Conservation (phyloP, 2,797 vertebrate species). For the Menidia menidia region DNA sequence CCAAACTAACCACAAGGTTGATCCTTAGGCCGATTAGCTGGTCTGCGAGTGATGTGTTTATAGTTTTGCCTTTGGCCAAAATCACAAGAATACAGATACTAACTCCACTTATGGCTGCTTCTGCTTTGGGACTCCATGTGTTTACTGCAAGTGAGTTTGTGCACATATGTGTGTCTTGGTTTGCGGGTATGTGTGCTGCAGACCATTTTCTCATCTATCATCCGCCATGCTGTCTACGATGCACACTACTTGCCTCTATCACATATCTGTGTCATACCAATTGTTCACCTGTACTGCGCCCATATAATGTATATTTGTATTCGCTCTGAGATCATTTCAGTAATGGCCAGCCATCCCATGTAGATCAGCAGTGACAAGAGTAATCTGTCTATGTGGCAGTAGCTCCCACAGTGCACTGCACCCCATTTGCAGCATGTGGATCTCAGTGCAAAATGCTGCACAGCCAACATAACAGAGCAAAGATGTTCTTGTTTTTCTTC, state of each 20-base stretch:
- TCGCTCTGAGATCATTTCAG: conserved; percentile 64
- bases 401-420: conserved; percentile 57
- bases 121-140: conserved; percentile 57
- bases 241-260: conserved; percentile 64
- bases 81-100: conserved; percentile 67
- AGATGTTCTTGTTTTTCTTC: conserved; percentile 49
- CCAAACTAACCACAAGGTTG: conserved; percentile 35
- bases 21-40: conserved; percentile 53
- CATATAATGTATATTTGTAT: conserved; percentile 71
- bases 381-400: conserved; percentile 70
- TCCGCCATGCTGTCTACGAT: conserved; percentile 34
- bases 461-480: conserved; percentile 19
- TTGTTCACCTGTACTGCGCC: conserved; percentile 70
- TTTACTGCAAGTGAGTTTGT: conserved; percentile 5
- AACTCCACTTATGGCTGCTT: conserved; percentile 73
- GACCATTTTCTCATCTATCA: conserved; percentile 55
- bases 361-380: conserved; percentile 70
- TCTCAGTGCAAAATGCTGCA: conserved; percentile 26
- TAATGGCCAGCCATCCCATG: conserved; percentile 65
- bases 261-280: conserved; percentile 60
- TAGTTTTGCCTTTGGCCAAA: conserved; percentile 45
- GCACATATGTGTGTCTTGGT: conserved; percentile 32
- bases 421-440: conserved; percentile 55
- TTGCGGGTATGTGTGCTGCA: conserved; percentile 24
- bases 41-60: conserved; percentile 75